Base-by-base conservation (phyloP, 2,797 vertebrate species). In the Orientallactaga sibirica region DNA sequence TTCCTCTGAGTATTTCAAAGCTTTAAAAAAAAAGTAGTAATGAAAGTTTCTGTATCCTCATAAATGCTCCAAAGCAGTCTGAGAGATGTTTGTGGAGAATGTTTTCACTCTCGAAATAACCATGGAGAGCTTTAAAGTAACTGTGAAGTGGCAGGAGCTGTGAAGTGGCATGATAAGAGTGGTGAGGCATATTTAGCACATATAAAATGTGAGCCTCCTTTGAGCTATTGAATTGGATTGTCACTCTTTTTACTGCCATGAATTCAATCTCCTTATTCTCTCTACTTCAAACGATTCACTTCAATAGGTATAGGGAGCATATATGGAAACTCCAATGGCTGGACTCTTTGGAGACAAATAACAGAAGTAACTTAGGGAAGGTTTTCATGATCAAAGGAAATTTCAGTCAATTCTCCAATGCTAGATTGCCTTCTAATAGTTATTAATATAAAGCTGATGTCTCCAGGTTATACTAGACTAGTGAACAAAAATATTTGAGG, bases 111-210 rank as follows among this genome's bases (percentile, higher is more conserved):
- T 93, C 73, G 83, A 86, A 96, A 94, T 93, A 93, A 91, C 94
- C 88, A 93, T 91, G 67, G 67, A 80, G 64, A 89, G 62, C 87
- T 92, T 95, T 95, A 93, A 93, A 93, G 75, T 33, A 85, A 33
- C 86, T 93, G 86, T 92, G 64, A 92, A 95, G 81, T 94, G 93
- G 75, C 92, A 91, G 85, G 85, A 92, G 74, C 90, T 88, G 84
- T 93, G 92, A 95, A 95, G 87, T 95, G 81, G 73, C 62, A 83
- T 91, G 94, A 94, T 95, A 96, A 93, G 93, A 87, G 77, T 92
- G 82, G 71, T 25, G 81, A 94, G 86, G 88, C 85, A 93, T 94
- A 96, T 94, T 95, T 93, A 95, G 88, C 85, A 86, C 84, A 93
- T 77, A 89, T 5, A 94, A 94, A 89, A 94, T 94, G 64, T 79